Conservation (phyloP, 2,888 invertebrate genomes). For the Eristalis arbustorum region DNA sequence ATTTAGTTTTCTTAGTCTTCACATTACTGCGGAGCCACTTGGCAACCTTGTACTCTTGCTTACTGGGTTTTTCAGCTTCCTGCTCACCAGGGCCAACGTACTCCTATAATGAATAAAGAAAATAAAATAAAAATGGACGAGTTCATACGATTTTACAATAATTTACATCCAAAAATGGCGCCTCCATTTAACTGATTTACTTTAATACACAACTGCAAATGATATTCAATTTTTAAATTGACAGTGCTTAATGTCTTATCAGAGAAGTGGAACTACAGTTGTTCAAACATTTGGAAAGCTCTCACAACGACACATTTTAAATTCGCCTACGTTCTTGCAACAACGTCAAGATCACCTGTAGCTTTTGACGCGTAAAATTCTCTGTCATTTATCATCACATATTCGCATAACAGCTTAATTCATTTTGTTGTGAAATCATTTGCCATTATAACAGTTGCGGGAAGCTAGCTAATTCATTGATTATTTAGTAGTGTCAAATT, state of each 20-base stretch:
- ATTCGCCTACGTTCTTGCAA: background rate
- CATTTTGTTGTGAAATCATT: no score
- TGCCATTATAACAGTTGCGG: no score
- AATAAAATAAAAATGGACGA: background rate
- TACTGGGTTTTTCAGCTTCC: slow-evolving; percentile 87
- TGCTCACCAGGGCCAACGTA: slow-evolving; percentile 80
- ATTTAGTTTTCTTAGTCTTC: slow-evolving; percentile 96
- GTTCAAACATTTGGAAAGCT: background rate
- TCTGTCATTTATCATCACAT: background rate
- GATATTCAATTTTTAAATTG: background rate
- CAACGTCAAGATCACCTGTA: background rate
- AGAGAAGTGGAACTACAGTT: background rate
- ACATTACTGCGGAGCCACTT: slow-evolving; percentile 97
- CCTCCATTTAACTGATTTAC: background rate
- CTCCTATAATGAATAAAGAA: slow-evolving; percentile 74
- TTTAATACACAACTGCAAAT: background rate
- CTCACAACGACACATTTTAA: background rate
- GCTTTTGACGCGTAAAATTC: background rate
- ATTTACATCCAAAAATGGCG: background rate
- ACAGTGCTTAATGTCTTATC: background rate
- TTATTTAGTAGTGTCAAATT: no score
- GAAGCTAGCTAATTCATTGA: no score
- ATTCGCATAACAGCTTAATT: no score
- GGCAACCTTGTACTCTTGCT: slow-evolving; percentile 95
- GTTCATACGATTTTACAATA: background rate